Evolutionary conservation across 2,113 vertebrate species (phyloP).

Genomic region (Orcinus orca): DNA sequence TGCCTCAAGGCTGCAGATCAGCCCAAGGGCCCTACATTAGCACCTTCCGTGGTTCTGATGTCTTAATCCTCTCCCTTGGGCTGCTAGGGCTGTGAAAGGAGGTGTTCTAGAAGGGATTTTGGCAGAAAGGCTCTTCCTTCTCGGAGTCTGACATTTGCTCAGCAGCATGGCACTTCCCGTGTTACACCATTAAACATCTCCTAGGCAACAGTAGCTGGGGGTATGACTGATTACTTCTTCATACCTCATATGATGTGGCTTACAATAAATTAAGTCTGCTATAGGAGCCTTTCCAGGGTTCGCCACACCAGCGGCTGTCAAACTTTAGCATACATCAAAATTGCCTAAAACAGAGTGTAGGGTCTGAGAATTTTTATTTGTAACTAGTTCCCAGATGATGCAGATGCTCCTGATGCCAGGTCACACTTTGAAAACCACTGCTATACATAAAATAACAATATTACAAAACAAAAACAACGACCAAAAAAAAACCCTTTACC

Average conservation of each 20-base stretch:
- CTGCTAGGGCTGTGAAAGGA: constrained; percentile 2
- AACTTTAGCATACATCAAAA: neutral
- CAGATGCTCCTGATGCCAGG: neutral
- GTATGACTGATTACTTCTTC: constrained; percentile 55
- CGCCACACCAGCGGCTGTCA: constrained; percentile 11
- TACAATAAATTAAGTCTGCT: constrained; percentile 38
- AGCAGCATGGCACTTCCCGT: neutral
- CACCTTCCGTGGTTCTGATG: constrained; percentile 21
- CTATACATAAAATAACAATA: neutral
- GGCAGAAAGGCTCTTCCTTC: constrained; percentile 23
- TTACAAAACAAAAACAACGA: neutral
- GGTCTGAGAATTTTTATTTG: neutral
- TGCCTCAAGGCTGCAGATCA: neutral
- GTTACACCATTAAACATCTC: constrained; percentile 50
- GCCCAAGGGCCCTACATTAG: neutral
- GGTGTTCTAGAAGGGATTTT: neutral
- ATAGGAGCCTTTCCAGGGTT: neutral
- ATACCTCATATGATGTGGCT: neutral
- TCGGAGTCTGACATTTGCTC: constrained; percentile 50
- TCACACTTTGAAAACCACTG: constrained; percentile 1
- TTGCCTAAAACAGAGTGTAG: neutral
- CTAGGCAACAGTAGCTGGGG: constrained; percentile 53
- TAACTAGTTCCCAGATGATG: neutral
- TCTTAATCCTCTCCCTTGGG: constrained; percentile 47
- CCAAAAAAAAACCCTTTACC: neutral